phyloP scores from a whole-genome alignment of 1,140 invertebrate species.

The Lepidostoma basale region DNA sequence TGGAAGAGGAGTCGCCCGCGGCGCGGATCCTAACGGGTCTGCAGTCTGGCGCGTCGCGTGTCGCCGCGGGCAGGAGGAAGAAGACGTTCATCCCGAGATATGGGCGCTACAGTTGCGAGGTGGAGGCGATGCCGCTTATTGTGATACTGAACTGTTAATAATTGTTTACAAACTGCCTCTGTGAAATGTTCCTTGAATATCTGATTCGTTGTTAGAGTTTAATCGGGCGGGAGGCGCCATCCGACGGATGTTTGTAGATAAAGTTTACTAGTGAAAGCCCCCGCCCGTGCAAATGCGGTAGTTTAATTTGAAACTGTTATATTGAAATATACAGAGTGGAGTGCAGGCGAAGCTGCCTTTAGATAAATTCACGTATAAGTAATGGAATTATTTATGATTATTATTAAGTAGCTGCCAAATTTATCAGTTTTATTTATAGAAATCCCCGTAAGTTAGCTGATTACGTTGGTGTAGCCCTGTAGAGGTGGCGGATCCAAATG shows the following conservation, averaged over 20 bases:
- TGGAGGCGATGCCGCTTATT: constrained; percentile 34
- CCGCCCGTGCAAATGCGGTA: constrained; percentile 37
- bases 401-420: constrained; percentile 45
- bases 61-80: not conserved
- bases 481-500: constrained; percentile 2
- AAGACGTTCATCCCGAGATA: not conserved
- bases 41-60: not conserved
- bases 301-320: constrained; percentile 38
- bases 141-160: constrained; percentile 44
- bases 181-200: constrained; percentile 45
- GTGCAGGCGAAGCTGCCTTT: constrained; percentile 35
- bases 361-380: constrained; percentile 41
- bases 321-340: constrained; percentile 31
- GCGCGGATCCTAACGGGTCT: not conserved
- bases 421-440: constrained; percentile 36
- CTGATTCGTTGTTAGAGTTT: constrained; percentile 32
- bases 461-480: constrained; percentile 1
- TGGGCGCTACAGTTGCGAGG: too few relatives aligned
- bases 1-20: not conserved
- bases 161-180: constrained; percentile 45
- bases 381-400: constrained; percentile 37
- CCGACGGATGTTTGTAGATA: constrained; percentile 24
- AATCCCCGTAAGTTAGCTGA: constrained; percentile 20
- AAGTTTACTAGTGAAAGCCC: constrained; percentile 6
- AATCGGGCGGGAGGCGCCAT: constrained; percentile 21